Evolutionary conservation across 2,888 invertebrate species (phyloP).

Genomic region (Drosophila monieri): DNA sequence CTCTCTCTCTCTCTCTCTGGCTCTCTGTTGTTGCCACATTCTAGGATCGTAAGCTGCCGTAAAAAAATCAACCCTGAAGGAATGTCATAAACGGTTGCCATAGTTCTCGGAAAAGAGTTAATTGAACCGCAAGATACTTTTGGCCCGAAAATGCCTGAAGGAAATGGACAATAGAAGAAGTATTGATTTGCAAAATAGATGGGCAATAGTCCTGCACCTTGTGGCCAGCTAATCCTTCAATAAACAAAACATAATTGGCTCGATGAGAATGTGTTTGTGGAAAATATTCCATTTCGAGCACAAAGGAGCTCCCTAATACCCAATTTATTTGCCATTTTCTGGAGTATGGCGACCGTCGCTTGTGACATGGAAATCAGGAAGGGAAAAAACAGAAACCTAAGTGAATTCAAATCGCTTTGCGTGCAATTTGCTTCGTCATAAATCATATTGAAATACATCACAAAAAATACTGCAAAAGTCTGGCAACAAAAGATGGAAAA

Average conservation of each 20-base stretch:
- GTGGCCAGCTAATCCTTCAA: conserved; percentile 1
- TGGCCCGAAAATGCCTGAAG: neutral
- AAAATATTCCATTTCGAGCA: neutral
- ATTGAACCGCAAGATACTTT: conserved; percentile 38
- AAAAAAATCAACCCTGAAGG: conserved; percentile 24
- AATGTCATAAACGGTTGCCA: conserved; percentile 47
- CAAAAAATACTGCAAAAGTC: conserved; percentile 7
- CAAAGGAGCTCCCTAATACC: neutral
- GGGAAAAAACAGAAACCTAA: conserved; percentile 12
- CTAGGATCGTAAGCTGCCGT: conserved; percentile 20
- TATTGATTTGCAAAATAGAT: neutral
- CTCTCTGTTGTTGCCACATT: neutral
- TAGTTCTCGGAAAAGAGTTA: conserved; percentile 34
- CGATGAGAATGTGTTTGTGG: neutral
- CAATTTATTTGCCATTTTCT: conserved; percentile 1
- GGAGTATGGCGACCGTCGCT: neutral
- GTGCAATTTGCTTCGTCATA: conserved; percentile 73
- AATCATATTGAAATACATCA: conserved; percentile 69
- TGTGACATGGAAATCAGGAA: conserved; percentile 18
- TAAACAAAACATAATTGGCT: conserved; percentile 12
- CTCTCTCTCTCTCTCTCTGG: neutral
- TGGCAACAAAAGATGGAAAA: conserved; percentile 50
- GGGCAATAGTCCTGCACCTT: neutral
- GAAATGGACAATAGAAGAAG: neutral
- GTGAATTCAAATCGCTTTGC: conserved; percentile 53